Conservation (phyloP, 2,888 invertebrate genomes). For the Leuctra nigra region DNA sequence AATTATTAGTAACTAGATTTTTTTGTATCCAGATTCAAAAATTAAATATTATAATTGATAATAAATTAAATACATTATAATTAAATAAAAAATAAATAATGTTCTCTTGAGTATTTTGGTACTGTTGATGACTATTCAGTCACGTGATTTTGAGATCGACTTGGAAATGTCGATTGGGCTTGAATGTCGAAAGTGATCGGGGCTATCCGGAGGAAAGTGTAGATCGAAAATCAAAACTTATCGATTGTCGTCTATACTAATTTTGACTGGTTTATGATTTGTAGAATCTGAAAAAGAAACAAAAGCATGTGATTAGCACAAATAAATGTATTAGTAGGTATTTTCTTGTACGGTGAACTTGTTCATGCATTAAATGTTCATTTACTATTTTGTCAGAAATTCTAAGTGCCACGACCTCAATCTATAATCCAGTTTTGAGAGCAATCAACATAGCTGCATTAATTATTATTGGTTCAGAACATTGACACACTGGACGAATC, state of each 20-base stretch:
- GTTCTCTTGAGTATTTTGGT: constrained; percentile 16
- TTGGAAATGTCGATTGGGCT: constrained; percentile 7
- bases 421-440: no score
- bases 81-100: constrained; percentile 11
- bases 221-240: not conserved
- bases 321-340: no score
- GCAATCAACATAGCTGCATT: no score
- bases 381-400: no score
- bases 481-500: no score
- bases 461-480: no score
- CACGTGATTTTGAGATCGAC: constrained; percentile 2
- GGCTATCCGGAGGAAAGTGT: not conserved
- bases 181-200: not conserved
- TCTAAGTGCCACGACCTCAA: no score
- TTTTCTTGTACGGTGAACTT: no score
- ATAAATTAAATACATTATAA: constrained; percentile 6
- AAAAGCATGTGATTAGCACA: not conserved
- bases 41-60: constrained; percentile 11
- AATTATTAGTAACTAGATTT: constrained; percentile 1
- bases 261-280: constrained; percentile 1
- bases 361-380: no score
- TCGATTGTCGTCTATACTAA: not conserved
- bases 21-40: constrained; percentile 1
- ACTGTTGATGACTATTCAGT: constrained; percentile 7
- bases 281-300: constrained; percentile 14